Evolutionary conservation across 2,888 invertebrate genomes (phyloP).

Genomic region (Hipparchia sbordonii): DNA sequence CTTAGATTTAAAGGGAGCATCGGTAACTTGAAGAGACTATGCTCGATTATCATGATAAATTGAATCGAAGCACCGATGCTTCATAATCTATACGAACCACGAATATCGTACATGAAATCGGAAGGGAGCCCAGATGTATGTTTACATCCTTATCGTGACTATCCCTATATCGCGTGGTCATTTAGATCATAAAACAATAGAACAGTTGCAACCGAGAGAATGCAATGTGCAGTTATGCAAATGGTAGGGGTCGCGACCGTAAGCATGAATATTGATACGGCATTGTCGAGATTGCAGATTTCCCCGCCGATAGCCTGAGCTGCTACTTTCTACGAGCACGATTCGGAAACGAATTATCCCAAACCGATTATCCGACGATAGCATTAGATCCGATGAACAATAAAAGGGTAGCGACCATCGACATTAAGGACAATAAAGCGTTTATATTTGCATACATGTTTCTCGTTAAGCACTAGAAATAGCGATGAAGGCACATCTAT

Average conservation of each 20-base stretch:
- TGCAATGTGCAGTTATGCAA: conserved; percentile 80
- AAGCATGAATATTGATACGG: conserved; percentile 81
- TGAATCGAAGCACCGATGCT: conserved; percentile 32
- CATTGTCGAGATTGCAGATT: conserved; percentile 79
- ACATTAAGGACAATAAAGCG: conserved; percentile 23
- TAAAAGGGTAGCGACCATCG: conserved; percentile 30
- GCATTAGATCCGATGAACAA: conserved; percentile 54
- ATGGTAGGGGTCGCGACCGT: conserved; percentile 79
- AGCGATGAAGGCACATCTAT: conserved; percentile 12
- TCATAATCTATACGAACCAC: conserved; percentile 30
- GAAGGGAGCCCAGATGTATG: conserved; percentile 55
- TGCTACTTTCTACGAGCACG: conserved; percentile 72
- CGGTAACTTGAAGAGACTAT: conserved; percentile 33
- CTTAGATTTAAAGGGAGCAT: conserved; percentile 40
- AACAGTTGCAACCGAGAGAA: conserved; percentile 77
- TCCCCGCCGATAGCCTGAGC: conserved; percentile 65
- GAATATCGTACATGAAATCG: conserved; percentile 50
- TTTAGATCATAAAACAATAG: conserved; percentile 83
- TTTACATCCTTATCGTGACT: conserved; percentile 78
- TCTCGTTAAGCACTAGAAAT: conserved; percentile 23
- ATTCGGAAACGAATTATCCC: conserved; percentile 69
- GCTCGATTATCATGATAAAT: conserved; percentile 33
- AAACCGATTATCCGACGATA: conserved; percentile 64
- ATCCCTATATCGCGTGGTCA: conserved; percentile 76
- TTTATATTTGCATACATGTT: conserved; percentile 26